Base-by-base conservation (phyloP, 2,888 invertebrate species). In the Hydrotaea cyrtoneurina region DNA sequence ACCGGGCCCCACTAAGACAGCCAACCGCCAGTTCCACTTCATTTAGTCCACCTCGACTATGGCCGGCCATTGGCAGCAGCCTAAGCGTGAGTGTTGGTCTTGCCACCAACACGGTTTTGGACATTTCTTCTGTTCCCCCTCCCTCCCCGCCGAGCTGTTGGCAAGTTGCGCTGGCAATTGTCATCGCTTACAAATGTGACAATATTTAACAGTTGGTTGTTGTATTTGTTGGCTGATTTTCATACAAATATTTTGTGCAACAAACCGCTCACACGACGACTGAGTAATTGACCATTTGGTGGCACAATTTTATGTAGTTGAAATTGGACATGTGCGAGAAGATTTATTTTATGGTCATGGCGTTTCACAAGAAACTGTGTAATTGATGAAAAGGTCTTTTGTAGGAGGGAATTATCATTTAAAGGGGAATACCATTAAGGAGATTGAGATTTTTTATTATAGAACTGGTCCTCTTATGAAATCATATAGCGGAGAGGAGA, bases 141-240 rank as follows among this genome's bases (percentile, higher is more conserved):
- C 13, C 13, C 59, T 13, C 59, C 7, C 13, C 26, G 1, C 59
- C 13, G 59, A 59, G 10, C 4, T 26, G 17, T 55, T 50, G 43
- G 76, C 31, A 3, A 3, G 39, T 39, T 31, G 7, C 10, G 13
- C 1, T 3, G 39, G 64, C 43, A 43, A 72, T 72, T 75, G 75
- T 76, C 71, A 76, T 50, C 76, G 50, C 50, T 39, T 59, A 36
- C 31, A 43, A 76, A 72, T 75, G 82, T 75, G 82, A 82, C 81
- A 82, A 73, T 21, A 73, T 66, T 72, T 26, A 15, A 13, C 59
- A 59, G 59, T 59, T 59, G 26, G 4, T 26, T 59, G 15, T 59
- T 13, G 10, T 26, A 26, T 59, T 59, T 3, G 23, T 26, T 59
- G 21, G 21, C 23, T 21, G 55, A 50, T 23, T 23, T 59, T 59